These are phyloP conservation scores for Sebastes steindachneri DNA, from an alignment of 2,797 vertebrate genomes.

Conservation along the genomic window DNA sequence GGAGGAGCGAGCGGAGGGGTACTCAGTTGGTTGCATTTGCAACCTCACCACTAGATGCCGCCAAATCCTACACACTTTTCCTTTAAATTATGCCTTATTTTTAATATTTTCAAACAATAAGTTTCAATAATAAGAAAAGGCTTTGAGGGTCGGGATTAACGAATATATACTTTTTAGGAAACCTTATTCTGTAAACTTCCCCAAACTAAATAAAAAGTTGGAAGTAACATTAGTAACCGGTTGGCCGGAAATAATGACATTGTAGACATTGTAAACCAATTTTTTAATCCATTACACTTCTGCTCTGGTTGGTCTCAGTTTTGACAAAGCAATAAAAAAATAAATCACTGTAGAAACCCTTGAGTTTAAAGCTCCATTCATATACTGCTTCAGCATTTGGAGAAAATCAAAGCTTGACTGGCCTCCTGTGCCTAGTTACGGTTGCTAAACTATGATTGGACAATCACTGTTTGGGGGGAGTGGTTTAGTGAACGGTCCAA, in stretches of 20 bases:
- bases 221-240: background rate
- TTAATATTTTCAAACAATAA: too few species aligned
- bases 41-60: too few species aligned
- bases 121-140: too few species aligned
- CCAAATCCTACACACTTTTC: too few species aligned
- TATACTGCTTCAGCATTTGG: slow-evolving; percentile 5
- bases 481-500: background rate
- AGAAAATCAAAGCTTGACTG: slow-evolving; percentile 20
- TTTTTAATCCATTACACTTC: background rate
- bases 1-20: too few species aligned
- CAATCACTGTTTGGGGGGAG: background rate
- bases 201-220: too few species aligned
- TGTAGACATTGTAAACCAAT: background rate
- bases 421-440: slow-evolving; percentile 1
- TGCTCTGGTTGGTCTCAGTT: background rate
- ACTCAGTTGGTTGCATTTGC: too few species aligned
- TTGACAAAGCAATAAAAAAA: background rate
- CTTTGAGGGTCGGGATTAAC: too few species aligned
- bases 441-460: slow-evolving; percentile 26
- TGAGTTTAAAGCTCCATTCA: background rate
- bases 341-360: background rate
- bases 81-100: too few species aligned
- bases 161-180: too few species aligned
- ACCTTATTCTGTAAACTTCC: too few species aligned
- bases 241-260: background rate